Percentiles rank a stretch among this genome's conserved stretches.
Evolutionary conservation across 2,888 invertebrate genomes (phyloP).

Genomic region (Orthosia gracilis): DNA sequence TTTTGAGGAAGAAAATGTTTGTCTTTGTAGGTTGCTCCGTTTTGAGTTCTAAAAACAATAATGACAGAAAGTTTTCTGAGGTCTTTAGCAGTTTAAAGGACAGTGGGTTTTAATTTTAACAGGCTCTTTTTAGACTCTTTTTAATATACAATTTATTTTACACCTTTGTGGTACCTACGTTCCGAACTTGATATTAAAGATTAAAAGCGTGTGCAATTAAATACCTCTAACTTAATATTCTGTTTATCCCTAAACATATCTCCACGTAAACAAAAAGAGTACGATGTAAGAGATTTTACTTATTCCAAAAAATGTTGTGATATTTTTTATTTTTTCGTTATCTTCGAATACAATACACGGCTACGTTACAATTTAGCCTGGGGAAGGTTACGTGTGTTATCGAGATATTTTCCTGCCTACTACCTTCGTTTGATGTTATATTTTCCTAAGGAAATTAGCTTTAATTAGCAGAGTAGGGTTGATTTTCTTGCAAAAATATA

Average conservation of each 20-base stretch:
- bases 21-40: slow-evolving; percentile 1
- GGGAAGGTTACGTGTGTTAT: slow-evolving; percentile 35
- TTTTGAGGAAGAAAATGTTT: slow-evolving; percentile 41
- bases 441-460: slow-evolving; percentile 40
- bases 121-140: background rate
- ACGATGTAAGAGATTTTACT: slow-evolving; percentile 32
- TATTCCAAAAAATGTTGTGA: slow-evolving; percentile 40
- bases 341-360: slow-evolving; percentile 44
- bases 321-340: slow-evolving; percentile 52
- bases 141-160: background rate
- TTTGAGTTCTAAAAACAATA: background rate
- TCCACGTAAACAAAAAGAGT: slow-evolving; percentile 35
- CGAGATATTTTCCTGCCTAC: slow-evolving; percentile 37
- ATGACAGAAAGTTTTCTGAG: background rate
- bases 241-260: slow-evolving; percentile 23
- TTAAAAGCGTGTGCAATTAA: slow-evolving; percentile 15
- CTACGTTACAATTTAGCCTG: slow-evolving; percentile 60
- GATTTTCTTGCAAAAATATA: slow-evolving; percentile 1
- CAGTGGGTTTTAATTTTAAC: background rate
- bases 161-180: background rate
- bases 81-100: background rate
- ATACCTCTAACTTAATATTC: slow-evolving; percentile 4
- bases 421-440: slow-evolving; percentile 40
- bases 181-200: background rate
- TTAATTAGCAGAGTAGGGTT: slow-evolving; percentile 51